Percentiles rank a stretch among this genome's conserved stretches.
Evolutionary conservation across 2,113 vertebrate species (phyloP).

Genomic region (Halcyon senegalensis): DNA sequence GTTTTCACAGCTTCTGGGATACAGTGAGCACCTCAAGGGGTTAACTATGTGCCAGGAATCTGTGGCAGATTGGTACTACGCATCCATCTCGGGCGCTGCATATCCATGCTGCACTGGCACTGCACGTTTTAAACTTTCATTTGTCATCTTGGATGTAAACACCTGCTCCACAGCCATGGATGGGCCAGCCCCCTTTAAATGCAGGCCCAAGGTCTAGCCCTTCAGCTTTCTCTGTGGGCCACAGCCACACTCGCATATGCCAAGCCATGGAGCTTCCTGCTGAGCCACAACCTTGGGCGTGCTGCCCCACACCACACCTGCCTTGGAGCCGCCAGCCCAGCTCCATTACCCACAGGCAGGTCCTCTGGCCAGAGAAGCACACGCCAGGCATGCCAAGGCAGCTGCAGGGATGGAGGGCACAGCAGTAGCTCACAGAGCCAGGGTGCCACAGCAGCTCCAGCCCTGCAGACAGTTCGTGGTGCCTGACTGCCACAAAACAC

Average conservation of each 20-base stretch:
- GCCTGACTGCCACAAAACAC: not conserved
- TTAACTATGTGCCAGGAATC: not conserved
- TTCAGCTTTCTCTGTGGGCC: not conserved
- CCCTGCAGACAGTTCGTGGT: accelerated
- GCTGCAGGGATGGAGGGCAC: not conserved
- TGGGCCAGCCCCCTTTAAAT: not conserved
- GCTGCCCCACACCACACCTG: not conserved
- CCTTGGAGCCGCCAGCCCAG: not conserved
- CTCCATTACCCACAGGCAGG: not conserved
- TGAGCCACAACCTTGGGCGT: not conserved
- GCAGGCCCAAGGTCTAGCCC: not conserved
- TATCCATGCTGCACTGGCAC: not conserved
- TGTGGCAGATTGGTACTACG: not conserved
- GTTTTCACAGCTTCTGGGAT: not conserved
- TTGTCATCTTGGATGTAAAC: not conserved
- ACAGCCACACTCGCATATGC: accelerated
- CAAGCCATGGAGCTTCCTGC: not conserved
- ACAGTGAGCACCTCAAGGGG: not conserved
- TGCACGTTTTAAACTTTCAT: not conserved
- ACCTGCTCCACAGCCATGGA: not conserved
- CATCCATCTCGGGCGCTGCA: accelerated
- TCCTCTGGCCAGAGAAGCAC: not conserved
- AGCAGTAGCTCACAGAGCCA: not conserved
- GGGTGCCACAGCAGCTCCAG: not conserved
- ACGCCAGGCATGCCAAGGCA: accelerated